phyloP scores from a whole-genome alignment of 2,113 vertebrate species.

The Myrmecobius fasciatus region DNA sequence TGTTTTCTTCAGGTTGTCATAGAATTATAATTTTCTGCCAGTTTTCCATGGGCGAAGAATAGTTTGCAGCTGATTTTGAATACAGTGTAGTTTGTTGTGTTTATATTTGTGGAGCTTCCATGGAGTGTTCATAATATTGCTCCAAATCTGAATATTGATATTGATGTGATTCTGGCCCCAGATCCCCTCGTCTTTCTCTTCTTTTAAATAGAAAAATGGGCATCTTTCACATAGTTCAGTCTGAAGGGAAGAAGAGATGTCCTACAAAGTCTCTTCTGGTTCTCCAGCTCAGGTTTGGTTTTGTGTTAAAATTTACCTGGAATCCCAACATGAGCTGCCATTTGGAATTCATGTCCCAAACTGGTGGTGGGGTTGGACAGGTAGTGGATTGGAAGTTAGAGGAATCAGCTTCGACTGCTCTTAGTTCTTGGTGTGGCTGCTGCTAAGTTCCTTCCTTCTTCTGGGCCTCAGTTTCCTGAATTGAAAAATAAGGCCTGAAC shows the following conservation, averaged over 20 bases:
- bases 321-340: constrained; percentile 42
- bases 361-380: neutral
- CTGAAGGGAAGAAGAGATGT: constrained; percentile 21
- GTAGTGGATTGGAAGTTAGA: neutral
- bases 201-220: neutral
- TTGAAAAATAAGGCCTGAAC: neutral
- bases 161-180: neutral
- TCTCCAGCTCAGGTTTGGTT: constrained; percentile 4
- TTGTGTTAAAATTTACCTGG: neutral
- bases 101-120: neutral
- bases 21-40: constrained; percentile 40
- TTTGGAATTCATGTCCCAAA: constrained; percentile 9
- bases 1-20: neutral
- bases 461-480: neutral
- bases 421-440: neutral
- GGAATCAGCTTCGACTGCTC: neutral
- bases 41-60: constrained; percentile 32
- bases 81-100: neutral
- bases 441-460: neutral
- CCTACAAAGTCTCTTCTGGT: constrained; percentile 42
- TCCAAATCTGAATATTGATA: neutral
- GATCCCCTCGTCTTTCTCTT: neutral
- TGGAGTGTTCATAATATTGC: neutral
- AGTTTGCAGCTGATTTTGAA: constrained; percentile 15
- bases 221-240: neutral